These are phyloP conservation scores for Vannuccia rotundouncinata DNA, from an alignment of 2,888 invertebrate genomes.

Conservation along the genomic window DNA sequence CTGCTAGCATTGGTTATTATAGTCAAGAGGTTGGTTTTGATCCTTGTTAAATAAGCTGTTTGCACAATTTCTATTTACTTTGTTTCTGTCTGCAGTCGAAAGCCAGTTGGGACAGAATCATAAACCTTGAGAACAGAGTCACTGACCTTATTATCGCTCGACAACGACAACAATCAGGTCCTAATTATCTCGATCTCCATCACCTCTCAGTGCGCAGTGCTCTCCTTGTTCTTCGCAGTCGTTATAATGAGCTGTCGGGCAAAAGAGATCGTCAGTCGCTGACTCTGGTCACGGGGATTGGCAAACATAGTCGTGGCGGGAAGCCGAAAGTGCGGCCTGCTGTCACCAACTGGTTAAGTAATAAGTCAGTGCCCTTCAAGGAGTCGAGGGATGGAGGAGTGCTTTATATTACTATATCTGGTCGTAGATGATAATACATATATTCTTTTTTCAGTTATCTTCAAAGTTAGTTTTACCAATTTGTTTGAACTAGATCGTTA, in stretches of 20 bases:
- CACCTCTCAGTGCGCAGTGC: not conserved
- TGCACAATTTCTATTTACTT: not conserved
- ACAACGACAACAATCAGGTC: not conserved
- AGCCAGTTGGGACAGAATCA: not conserved
- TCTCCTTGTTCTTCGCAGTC: not conserved
- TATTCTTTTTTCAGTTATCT: no score
- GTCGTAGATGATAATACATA: no score
- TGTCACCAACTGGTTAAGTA: not conserved
- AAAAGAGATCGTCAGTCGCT: not conserved
- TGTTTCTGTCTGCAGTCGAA: not conserved
- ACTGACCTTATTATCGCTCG: not conserved
- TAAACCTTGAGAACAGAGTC: not conserved
- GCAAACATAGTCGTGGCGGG: not conserved
- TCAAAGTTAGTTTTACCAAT: no score
- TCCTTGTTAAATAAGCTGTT: not conserved
- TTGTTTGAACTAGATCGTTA: no score
- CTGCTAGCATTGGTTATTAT: not conserved
- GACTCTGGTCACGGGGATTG: not conserved
- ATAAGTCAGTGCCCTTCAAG: not conserved
- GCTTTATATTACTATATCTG: not conserved
- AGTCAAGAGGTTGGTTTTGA: not conserved
- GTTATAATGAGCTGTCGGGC: not conserved
- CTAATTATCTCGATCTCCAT: not conserved
- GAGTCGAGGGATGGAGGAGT: not conserved
- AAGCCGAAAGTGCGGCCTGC: not conserved